A percentile compares a stretch with the other conserved stretches of the same genome.
These are phyloP conservation scores for Antitype chi DNA, from an alignment of 2,888 invertebrate species.

Conservation along the genomic window DNA sequence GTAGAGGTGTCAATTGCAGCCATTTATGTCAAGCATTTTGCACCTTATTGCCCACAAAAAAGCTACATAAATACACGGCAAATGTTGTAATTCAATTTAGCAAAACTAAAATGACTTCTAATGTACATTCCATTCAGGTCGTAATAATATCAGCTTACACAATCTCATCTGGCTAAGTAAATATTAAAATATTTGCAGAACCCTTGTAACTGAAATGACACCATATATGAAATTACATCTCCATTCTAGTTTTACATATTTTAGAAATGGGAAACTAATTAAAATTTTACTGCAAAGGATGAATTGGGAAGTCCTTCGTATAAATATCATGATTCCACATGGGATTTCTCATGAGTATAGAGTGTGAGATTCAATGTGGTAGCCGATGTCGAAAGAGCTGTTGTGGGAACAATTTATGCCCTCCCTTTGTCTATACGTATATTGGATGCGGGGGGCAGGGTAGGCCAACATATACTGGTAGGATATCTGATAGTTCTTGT, in stretches of 20 bases:
- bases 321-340: slow-evolving; percentile 74
- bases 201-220: slow-evolving; percentile 33
- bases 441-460: not conserved
- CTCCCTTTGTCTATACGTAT: slow-evolving; percentile 4
- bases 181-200: slow-evolving; percentile 21
- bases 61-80: not conserved
- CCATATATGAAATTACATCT: slow-evolving; percentile 43
- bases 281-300: slow-evolving; percentile 58
- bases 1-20: not conserved
- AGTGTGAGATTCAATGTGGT: slow-evolving; percentile 71
- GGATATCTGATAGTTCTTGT: slow-evolving; percentile 74
- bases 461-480: slow-evolving; percentile 69
- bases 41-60: not conserved
- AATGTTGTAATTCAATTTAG: not conserved
- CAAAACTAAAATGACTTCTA: slow-evolving; percentile 1
- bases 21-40: not conserved
- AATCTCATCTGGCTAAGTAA: slow-evolving; percentile 23
- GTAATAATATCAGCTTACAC: slow-evolving; percentile 23
- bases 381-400: slow-evolving; percentile 51
- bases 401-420: slow-evolving; percentile 9
- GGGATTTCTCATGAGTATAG: slow-evolving; percentile 75
- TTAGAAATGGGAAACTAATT: slow-evolving; percentile 65
- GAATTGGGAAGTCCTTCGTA: slow-evolving; percentile 68
- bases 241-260: slow-evolving; percentile 25
- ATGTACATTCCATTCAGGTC: not conserved